Base-by-base conservation (phyloP, 2,113 vertebrate genomes). In the Hemiscyllium ocellatum region DNA sequence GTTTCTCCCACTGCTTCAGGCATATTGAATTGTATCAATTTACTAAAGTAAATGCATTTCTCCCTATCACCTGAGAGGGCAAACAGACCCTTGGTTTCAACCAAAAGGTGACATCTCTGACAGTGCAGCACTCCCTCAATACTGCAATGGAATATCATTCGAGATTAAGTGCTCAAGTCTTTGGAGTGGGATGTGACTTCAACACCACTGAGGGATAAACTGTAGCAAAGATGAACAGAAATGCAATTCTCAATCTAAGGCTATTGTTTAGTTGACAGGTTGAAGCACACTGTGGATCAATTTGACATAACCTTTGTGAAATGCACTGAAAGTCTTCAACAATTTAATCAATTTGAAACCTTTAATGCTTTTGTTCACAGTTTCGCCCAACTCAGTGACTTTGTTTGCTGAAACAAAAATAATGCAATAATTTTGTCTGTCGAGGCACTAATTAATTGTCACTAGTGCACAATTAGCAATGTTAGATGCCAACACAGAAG, bases 401-500 rank as follows among this genome's bases (percentile, higher is more conserved):
- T 93, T 93, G 61, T 93, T 65, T 4, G n/a, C 56, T 91, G 56
- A 91, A 93, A 91, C 56, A 17, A 66, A 37, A 33, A 37, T 20
- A 65, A 37, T 66, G 89, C 61, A 66, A 68, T 19, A 91, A 68
- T 61, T 93, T 66, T 93, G 61, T 66, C 89, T 66, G 89, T 22
- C 15, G 89, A 68, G n/a, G 89, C 37, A 65, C 89, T 93, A 93
- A 93, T 93, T 66, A 93, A 93, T 33, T 93, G 89, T 66, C 89
- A 68, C 89, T 37, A 93, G 89, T 68, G 89, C 89, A 93, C 20
- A 93, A 93, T 93, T 93, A 93, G 89, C 33, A 37, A 93, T 93
- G 65, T 37, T 93, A 66, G 61, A 68, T 93, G 89, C 66, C 89
- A 93, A 93, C 89, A 68, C 61, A 10, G 66, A 65, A 93, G n/a